Evolutionary conservation across 2,888 invertebrate genomes (phyloP), one percentile per base, ranked within the genome.

Genomic region (Thyatira batis): DNA sequence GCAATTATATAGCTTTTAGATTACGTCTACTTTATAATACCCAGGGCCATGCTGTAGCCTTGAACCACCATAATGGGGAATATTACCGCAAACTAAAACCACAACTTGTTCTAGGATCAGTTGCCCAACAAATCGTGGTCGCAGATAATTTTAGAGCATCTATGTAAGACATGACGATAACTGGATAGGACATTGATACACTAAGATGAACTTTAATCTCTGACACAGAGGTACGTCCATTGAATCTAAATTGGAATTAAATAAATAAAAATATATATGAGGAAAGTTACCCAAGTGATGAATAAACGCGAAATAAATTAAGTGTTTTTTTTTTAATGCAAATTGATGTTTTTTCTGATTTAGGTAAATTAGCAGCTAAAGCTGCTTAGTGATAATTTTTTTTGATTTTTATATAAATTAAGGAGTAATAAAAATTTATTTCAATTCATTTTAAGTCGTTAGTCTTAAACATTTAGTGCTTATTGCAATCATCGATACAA

Each of bases 71-170:
- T 69, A 72, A 73, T 68, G 60, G 61, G 58, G 50, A 58, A 57
- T 50, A 61, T 55, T 51, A 71, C 73, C 76, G 65, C 73, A 71
- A 61, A 61, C 54, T 52, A 49, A 49, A 54, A 75, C 73, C 76
- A 56, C 73, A 73, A 67, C 62, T 65, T 53, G 61, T 63, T 66
- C 61, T 60, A 49, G 63, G 73, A 80, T 61, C 54, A 45, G 76
- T 80, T 75, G 71, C 45, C 58, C 73, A 78, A 80, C 76, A 11
- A 63, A 69, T 77, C 71, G 71, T 33, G 63, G 61, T 55, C 57
- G 57, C 51, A 49, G 51, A 65, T 70, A 61, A 72, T 71, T 74
- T 71, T 63, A 64, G 62, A 67, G 53, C 58, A 58, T 70, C 60
- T 33, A 13, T 13, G n/a, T 33, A 13, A 0, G 13, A 17, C 13